Base-by-base conservation (phyloP, 2,797 vertebrate species). In the Oryzias sinensis region DNA sequence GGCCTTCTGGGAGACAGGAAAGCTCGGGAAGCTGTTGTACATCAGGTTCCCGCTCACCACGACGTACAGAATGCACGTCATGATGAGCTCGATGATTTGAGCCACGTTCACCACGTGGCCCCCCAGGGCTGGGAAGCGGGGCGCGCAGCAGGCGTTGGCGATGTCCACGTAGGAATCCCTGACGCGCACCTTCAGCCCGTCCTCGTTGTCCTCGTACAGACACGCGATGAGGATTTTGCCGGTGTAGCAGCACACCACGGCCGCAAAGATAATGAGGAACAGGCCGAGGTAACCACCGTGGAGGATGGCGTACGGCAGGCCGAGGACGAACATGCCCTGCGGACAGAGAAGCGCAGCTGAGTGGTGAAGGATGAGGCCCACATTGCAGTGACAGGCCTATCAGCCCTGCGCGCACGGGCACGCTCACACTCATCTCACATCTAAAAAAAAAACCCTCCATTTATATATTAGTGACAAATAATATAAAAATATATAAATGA, bases 321-420 rank as follows among this genome's bases (percentile, higher is more conserved):
- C 97, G 59, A 99, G 94, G 64, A 99, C 97, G 73, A 99, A 99
- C 97, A 99, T 99, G 66, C 97, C 97, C 97, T 99, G 93, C 72
- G 87, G 90, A 84, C 76, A 88, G 60, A 89, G 63, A 81, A 37
- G 81, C 77, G 74, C 68, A 72, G 70, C 33, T 60, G 54, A 79
- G 65, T 22, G 62, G 59, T 80, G 49, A 82, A 64, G 74, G 76
- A 68, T 65, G 48, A 79, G 82, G 78, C 79, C 76, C 66, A 69
- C 62, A 77, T 82, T 76, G 59, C 62, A 67, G 78, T 82, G 83
- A 85, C 88, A 85, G 81, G 76, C 72, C 65, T 69, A 66, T 49
- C 68, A 48, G 43, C 20, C 7, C 65, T 43, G 55, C 76, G 56
- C 56, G 68, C 63, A 27, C 62, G 4, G 46, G 43, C 58, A 20